These are phyloP conservation scores for Sebastes baramenuke DNA, from an alignment of 2,797 vertebrate species.

Conservation along the genomic window DNA sequence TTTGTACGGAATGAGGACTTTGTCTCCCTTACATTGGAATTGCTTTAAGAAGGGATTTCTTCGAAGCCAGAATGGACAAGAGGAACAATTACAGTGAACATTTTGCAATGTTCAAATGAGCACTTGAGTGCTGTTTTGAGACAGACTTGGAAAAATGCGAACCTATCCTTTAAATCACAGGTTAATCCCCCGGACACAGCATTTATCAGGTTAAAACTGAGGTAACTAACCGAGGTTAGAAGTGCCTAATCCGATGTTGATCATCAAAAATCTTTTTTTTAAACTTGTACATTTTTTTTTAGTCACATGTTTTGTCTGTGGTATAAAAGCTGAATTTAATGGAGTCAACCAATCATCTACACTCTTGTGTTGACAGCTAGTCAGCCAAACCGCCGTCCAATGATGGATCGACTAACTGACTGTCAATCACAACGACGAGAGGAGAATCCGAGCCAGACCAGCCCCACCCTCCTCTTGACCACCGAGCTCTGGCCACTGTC, in stretches of 20 bases:
- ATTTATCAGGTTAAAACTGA: neutral
- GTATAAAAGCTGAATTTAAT: neutral
- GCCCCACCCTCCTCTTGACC: conserved; percentile 59
- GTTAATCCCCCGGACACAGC: neutral
- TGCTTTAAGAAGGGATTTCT: neutral
- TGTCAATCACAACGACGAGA: conserved; percentile 29
- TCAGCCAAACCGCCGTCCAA: neutral
- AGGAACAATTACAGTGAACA: neutral
- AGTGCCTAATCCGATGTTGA: neutral
- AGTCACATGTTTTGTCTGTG: neutral
- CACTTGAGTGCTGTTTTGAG: neutral
- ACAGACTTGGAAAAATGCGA: neutral
- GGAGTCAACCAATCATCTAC: neutral
- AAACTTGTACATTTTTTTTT: neutral
- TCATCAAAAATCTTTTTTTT: neutral
- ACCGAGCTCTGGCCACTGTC: conserved; percentile 52
- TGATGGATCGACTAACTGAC: conserved; percentile 1
- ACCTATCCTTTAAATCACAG: neutral
- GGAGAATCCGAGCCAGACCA: conserved; percentile 38
- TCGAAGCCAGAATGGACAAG: neutral
- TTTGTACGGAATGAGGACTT: neutral
- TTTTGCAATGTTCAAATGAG: neutral
- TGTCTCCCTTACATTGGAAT: neutral
- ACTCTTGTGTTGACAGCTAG: neutral
- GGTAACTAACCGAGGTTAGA: neutral